These are phyloP conservation scores for Brassicogethes aeneus DNA, from an alignment of 2,888 invertebrate genomes.

Conservation along the genomic window DNA sequence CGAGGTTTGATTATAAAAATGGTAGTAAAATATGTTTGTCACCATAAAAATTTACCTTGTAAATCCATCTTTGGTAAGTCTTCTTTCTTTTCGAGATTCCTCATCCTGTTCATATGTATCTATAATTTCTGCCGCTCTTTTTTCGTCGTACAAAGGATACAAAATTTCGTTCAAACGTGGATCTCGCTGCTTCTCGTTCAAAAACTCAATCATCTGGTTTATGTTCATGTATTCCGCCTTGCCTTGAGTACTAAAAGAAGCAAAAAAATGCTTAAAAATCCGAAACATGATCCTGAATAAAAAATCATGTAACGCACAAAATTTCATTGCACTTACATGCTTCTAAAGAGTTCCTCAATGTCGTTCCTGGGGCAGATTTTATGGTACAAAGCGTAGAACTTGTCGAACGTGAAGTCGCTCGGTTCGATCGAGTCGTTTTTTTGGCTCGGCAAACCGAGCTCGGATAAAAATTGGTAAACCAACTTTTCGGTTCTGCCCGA, in stretches of 20 bases:
- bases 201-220: slow-evolving; percentile 82
- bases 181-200: slow-evolving; percentile 97
- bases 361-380: slow-evolving; percentile 98
- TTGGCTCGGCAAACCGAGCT: slow-evolving; percentile 87
- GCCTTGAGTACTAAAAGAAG: slow-evolving; percentile 75
- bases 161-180: slow-evolving; percentile 97
- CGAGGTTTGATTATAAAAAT: too few relatives aligned
- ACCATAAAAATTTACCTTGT: slow-evolving; percentile 70
- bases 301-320: too few relatives aligned
- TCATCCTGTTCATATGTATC: slow-evolving; percentile 84
- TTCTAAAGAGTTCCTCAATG: slow-evolving; percentile 94
- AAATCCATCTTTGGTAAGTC: slow-evolving; percentile 89
- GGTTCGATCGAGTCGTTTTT: slow-evolving; percentile 95
- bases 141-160: slow-evolving; percentile 93
- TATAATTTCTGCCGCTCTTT: slow-evolving; percentile 87
- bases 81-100: slow-evolving; percentile 59
- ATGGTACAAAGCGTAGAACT: slow-evolving; percentile 96
- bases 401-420: slow-evolving; percentile 94
- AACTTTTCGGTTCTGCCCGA: slow-evolving; percentile 99
- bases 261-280: too few relatives aligned
- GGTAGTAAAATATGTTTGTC: too few relatives aligned
- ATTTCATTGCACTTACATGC: slow-evolving; percentile 95
- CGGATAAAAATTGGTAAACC: slow-evolving; percentile 92
- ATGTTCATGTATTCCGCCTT: slow-evolving; percentile 80
- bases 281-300: too few relatives aligned